These are phyloP conservation scores for Gymnothorax javanicus DNA, from an alignment of 2,797 vertebrate genomes.

Conservation along the genomic window DNA sequence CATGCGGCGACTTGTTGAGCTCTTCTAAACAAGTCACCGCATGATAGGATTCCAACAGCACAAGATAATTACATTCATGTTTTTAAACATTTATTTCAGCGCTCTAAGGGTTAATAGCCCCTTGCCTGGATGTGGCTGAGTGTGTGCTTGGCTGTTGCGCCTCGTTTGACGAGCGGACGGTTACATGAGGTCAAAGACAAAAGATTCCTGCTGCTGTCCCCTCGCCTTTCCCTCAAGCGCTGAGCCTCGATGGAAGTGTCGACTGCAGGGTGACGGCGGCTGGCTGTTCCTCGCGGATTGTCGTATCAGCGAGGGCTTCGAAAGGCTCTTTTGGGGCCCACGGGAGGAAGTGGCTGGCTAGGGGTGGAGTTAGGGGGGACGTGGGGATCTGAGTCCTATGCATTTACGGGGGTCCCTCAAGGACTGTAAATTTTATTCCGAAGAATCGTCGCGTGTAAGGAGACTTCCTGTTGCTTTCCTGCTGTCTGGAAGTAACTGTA, in stretches of 20 bases:
- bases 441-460: slow-evolving; percentile 78
- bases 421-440: slow-evolving; percentile 66
- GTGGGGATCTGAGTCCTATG: slow-evolving; percentile 42
- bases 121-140: not conserved
- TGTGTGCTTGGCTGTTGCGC: not conserved
- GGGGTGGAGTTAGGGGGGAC: slow-evolving; percentile 54
- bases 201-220: slow-evolving; percentile 42
- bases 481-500: slow-evolving; percentile 77
- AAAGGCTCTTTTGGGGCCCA: slow-evolving; percentile 60
- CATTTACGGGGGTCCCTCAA: slow-evolving; percentile 55
- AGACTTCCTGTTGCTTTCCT: slow-evolving; percentile 74
- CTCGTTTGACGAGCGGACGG: slow-evolving; percentile 28
- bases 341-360: slow-evolving; percentile 68
- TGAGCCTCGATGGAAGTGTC: slow-evolving; percentile 59
- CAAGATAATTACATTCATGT: no score
- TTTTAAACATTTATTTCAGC: no score
- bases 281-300: slow-evolving; percentile 50
- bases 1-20: no score
- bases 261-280: slow-evolving; percentile 48
- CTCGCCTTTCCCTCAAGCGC: slow-evolving; percentile 19
- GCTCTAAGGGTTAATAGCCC: no score
- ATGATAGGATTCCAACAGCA: no score
- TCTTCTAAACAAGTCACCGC: no score
- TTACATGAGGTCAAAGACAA: slow-evolving; percentile 17
- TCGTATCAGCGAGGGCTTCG: slow-evolving; percentile 48